A percentile compares a stretch with the other conserved stretches of the same genome.
Evolutionary conservation across 2,888 invertebrate species (phyloP).

Genomic region (Perizoma affinitatum): DNA sequence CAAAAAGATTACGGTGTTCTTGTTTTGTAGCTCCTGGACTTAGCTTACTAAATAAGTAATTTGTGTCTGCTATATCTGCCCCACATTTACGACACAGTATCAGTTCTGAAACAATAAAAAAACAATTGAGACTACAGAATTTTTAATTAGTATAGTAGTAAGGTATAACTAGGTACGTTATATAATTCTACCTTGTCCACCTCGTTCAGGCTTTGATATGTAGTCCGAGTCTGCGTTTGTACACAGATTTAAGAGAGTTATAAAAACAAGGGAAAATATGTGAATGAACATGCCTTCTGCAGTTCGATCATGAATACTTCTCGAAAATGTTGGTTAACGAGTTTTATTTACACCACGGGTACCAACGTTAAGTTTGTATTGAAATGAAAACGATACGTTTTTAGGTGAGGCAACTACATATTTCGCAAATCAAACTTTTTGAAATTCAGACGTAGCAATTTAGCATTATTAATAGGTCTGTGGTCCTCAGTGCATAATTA

Average conservation of each 20-base stretch:
- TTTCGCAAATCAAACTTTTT: no score
- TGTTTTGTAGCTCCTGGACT: slow-evolving; percentile 77
- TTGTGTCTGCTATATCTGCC: slow-evolving; percentile 81
- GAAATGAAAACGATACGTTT: no score
- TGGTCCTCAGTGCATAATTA: no score
- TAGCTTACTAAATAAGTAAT: slow-evolving; percentile 76
- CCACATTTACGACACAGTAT: slow-evolving; percentile 85
- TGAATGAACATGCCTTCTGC: slow-evolving; percentile 64
- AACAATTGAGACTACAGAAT: neutral
- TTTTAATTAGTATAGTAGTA: neutral
- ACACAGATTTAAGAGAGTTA: slow-evolving; percentile 42
- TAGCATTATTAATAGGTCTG: no score
- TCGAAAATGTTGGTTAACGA: slow-evolving; percentile 1
- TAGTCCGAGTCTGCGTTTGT: slow-evolving; percentile 52
- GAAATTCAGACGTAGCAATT: no score
- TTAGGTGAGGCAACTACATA: no score
- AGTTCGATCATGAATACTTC: slow-evolving; percentile 1
- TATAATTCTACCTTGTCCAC: slow-evolving; percentile 55
- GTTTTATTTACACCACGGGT: no score
- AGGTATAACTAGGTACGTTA: neutral
- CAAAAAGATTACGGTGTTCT: slow-evolving; percentile 81
- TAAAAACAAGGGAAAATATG: slow-evolving; percentile 45
- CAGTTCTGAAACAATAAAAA: slow-evolving; percentile 70
- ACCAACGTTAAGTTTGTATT: no score
- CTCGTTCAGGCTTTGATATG: slow-evolving; percentile 44